Evolutionary conservation across 1,140 invertebrate species (phyloP).

Genomic region (Agrypnia vestita): DNA sequence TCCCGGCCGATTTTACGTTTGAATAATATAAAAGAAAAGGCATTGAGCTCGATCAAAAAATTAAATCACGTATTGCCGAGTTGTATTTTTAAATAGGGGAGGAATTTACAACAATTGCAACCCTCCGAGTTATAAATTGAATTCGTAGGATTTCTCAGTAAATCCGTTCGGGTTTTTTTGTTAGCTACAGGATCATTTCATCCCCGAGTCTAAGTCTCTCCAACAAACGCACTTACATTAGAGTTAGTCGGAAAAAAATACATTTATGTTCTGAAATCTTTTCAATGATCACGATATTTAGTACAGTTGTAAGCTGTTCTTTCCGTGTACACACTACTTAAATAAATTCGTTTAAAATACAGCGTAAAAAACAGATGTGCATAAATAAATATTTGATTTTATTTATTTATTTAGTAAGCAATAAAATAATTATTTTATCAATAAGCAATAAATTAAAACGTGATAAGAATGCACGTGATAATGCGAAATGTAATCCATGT

Average conservation of each 20-base stretch:
- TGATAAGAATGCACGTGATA: too few relatives aligned
- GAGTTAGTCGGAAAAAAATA: background rate
- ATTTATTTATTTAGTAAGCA: too few relatives aligned
- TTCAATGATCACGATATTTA: too few relatives aligned
- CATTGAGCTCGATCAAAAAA: conserved; percentile 7
- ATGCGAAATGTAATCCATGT: too few relatives aligned
- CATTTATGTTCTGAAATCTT: background rate
- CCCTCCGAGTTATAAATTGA: conserved; percentile 4
- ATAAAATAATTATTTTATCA: too few relatives aligned
- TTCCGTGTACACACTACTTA: too few relatives aligned
- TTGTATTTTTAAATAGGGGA: conserved; percentile 6
- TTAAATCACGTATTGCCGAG: conserved; percentile 11
- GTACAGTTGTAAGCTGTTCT: too few relatives aligned
- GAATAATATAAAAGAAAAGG: conserved; percentile 3
- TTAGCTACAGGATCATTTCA: background rate
- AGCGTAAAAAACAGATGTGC: too few relatives aligned
- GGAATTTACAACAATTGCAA: conserved; percentile 6
- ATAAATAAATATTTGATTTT: too few relatives aligned
- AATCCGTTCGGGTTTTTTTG: background rate
- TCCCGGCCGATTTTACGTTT: background rate
- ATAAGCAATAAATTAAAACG: too few relatives aligned
- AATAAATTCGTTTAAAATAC: too few relatives aligned
- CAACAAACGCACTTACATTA: background rate
- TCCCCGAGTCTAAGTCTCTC: background rate
- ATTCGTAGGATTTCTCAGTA: conserved; percentile 1